Conservation (phyloP, 2,888 invertebrate species). For the Lochmaea crataegi region DNA sequence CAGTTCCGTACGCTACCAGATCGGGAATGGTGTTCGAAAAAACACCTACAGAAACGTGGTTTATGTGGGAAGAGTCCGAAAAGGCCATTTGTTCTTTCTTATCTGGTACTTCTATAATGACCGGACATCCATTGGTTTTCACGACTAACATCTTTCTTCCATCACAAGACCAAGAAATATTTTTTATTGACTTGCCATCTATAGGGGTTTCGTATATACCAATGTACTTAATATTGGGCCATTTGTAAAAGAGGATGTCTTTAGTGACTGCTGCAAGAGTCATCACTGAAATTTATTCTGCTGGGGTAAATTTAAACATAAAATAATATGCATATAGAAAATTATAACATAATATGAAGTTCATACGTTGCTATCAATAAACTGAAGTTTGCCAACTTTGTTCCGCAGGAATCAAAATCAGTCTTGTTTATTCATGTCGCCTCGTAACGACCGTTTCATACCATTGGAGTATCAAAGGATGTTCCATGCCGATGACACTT, state of each 20-base stretch:
- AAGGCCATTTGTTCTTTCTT: conserved; percentile 41
- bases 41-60: conserved; percentile 45
- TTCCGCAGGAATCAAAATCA: too few species aligned
- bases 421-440: too few species aligned
- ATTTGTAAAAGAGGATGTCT: conserved; percentile 69
- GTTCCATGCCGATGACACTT: too few species aligned
- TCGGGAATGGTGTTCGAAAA: conserved; percentile 52
- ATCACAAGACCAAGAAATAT: conserved; percentile 58
- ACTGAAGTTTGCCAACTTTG: too few species aligned
- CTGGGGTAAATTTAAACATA: neutral
- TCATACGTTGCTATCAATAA: neutral
- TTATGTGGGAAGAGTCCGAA: conserved; percentile 37
- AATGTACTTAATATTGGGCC: conserved; percentile 63
- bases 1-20: conserved; percentile 52
- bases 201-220: conserved; percentile 51
- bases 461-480: too few species aligned
- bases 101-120: conserved; percentile 44
- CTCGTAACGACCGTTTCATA: too few species aligned
- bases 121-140: conserved; percentile 51
- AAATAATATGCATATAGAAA: neutral
- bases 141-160: conserved; percentile 54
- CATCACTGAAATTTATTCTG: conserved; percentile 58
- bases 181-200: conserved; percentile 51
- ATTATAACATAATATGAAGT: neutral
- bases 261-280: conserved; percentile 70